Base-by-base conservation (phyloP, 1,140 invertebrate genomes). In the Lepidurus couesii region DNA sequence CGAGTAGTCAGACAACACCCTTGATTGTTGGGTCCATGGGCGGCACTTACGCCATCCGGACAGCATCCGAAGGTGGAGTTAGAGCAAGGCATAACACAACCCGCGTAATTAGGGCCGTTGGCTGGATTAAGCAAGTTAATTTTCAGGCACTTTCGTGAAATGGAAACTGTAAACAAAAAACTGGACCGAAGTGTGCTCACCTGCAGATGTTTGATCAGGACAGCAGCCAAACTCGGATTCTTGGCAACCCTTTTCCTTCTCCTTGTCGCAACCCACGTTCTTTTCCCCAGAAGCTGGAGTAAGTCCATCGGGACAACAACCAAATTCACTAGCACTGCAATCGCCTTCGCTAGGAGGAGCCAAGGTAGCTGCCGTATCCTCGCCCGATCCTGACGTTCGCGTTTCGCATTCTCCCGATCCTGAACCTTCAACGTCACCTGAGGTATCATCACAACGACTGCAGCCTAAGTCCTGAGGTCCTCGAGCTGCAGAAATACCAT, bases 41-140 rank as follows among this genome's bases (percentile, higher is more conserved):
- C 93, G 1, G 94, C 88, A 0, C 93, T 97, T 78, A 90, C 84
- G 0, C 89, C 90, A 84, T 98, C 96, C 7, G 90, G 88, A 84
- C 97, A 98, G 84, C 97, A 98, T 26, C 96, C 96, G 83, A 91
- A 93, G 3, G 88, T 86, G n/a, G 90, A 90, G 10, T 89, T 87
- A 0, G 89, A 87, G 85, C 95, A 97, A 42, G 89, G 84, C 80
- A 86, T 85, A 24, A 86, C 85, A 21, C 82, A 86, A 21, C 83
- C 83, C 75, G 81, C 81, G 53, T 78, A 82, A 74, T 83, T 79
- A 21, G 78, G 76, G 7, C 83, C 83, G 75, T 76, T 77, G 11
- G 82, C 82, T 53, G 79, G 42, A 34, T 34, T 34, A 34, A 34
- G 34, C 34, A 34, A 34, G 24, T 73, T 74, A 8, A 45, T 16